A percentile compares a stretch with the other conserved stretches of the same genome.
Conservation (phyloP, 2,113 vertebrate species). For the Aplodontia rufa region DNA sequence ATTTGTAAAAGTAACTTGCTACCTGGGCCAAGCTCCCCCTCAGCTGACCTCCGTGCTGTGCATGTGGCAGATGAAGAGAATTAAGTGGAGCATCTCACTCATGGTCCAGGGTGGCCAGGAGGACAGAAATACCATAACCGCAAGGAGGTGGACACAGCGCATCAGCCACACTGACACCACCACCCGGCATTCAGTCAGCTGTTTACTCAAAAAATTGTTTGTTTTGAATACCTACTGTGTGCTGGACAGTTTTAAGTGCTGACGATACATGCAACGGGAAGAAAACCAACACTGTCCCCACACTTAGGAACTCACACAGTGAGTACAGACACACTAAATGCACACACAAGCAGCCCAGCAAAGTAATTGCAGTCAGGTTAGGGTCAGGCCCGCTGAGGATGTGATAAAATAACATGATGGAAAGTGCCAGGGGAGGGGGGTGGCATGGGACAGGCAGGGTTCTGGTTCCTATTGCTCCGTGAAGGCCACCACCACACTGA, state of each 20-base stretch:
- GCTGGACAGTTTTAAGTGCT: not conserved
- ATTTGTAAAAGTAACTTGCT: not conserved
- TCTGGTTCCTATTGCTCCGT: accelerated
- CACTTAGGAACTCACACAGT: accelerated
- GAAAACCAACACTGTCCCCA: accelerated
- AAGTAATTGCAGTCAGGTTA: not conserved
- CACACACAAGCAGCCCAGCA: accelerated
- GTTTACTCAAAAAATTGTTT: not conserved
- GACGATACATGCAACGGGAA: accelerated
- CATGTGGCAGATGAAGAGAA: no score
- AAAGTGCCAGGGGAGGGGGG: accelerated
- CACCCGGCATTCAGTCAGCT: accelerated
- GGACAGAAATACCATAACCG: accelerated
- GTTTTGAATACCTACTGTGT: not conserved
- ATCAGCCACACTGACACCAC: accelerated
- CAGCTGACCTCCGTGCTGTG: not conserved
- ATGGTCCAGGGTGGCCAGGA: not conserved
- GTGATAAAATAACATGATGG: accelerated
- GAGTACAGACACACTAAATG: accelerated
- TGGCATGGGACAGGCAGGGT: accelerated
- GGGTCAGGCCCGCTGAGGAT: not conserved
- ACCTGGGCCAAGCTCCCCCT: not conserved
- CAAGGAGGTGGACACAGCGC: accelerated
- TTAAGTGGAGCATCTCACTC: accelerated
- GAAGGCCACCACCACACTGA: not conserved